Evolutionary conservation across 2,797 vertebrate species (phyloP).

Genomic region (Numenius phaeopus): DNA sequence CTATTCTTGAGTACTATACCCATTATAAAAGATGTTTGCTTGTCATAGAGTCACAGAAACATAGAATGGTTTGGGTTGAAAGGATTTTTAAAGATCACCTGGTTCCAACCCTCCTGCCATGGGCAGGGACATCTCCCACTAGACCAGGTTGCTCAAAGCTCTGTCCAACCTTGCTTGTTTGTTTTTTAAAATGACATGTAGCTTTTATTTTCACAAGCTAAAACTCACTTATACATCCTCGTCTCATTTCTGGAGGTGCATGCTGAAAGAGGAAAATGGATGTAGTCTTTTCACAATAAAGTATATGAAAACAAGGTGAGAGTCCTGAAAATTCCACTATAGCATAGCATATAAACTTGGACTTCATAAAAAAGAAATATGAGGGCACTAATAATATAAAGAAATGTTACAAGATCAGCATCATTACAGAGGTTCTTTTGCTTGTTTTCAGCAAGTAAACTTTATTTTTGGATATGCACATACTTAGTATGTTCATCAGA

Average conservation of each 20-base stretch:
- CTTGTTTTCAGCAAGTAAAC: background rate
- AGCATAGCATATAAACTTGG: background rate
- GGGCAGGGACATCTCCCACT: background rate
- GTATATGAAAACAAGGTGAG: background rate
- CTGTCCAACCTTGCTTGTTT: background rate
- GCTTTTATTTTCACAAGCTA: background rate
- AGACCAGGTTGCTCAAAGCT: background rate
- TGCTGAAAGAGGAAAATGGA: background rate
- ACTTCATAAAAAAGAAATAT: background rate
- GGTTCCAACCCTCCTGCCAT: background rate
- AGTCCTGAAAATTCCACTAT: background rate
- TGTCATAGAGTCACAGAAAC: background rate
- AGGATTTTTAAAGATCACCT: no score
- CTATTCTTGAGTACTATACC: background rate
- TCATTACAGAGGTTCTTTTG: background rate
- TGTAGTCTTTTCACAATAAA: background rate
- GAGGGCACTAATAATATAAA: background rate
- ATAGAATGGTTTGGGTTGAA: background rate
- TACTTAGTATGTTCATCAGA: background rate
- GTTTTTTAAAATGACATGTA: fast-evolving
- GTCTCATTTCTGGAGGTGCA: background rate
- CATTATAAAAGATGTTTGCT: fast-evolving
- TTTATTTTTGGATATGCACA: background rate
- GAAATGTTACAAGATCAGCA: background rate
- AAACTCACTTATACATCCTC: background rate